Percentiles rank a stretch among this genome's conserved stretches.
phyloP scores from a whole-genome alignment of 1,140 invertebrate genomes.

The Limonius californicus region DNA sequence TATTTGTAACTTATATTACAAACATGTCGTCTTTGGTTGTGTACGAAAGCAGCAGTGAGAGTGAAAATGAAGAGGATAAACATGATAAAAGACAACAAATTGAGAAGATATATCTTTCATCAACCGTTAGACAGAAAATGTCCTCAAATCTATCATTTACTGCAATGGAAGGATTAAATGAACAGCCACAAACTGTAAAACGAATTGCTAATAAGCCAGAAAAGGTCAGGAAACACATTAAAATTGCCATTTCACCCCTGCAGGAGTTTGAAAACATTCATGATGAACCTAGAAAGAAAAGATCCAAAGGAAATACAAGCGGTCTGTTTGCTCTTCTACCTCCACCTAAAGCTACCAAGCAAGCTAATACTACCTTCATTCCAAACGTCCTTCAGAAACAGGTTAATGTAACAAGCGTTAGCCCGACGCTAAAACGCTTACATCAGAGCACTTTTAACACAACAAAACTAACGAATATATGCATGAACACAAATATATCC shows the following conservation, averaged over 20 bases:
- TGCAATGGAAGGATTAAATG: constrained; percentile 31
- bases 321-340: constrained; percentile 37
- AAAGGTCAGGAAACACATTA: constrained; percentile 33
- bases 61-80: constrained; percentile 29
- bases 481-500: constrained; percentile 17
- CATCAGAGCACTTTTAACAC: constrained; percentile 23
- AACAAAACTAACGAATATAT: constrained; percentile 22
- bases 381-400: too few species aligned
- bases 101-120: constrained; percentile 22
- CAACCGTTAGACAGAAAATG: constrained; percentile 4
- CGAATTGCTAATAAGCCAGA: constrained; percentile 28
- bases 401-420: too few species aligned
- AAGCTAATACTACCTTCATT: constrained; percentile 34
- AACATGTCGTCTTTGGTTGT: constrained; percentile 38
- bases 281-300: too few species aligned
- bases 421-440: too few species aligned
- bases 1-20: too few species aligned
- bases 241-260: constrained; percentile 38
- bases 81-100: constrained; percentile 15
- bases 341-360: constrained; percentile 37
- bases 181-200: constrained; percentile 39
- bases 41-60: constrained; percentile 36
- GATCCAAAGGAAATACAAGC: too few species aligned
- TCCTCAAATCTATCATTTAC: too few species aligned
- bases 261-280: constrained; percentile 35